Conservation (phyloP, 2,113 vertebrate genomes). For the Tachycineta bicolor region DNA sequence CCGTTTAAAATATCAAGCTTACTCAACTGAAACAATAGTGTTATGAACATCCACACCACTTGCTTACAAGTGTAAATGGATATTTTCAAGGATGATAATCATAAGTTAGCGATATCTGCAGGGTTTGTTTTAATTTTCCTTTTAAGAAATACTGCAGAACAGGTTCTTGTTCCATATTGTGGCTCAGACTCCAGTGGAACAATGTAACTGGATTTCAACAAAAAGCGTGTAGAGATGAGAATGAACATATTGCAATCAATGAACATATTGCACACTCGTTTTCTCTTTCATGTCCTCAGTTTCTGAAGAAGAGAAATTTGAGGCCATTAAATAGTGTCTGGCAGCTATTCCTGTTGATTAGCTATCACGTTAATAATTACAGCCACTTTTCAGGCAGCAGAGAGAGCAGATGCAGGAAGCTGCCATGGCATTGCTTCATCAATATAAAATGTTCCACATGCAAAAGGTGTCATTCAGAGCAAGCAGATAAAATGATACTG, state of each 20-base stretch:
- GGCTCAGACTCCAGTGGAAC: neutral
- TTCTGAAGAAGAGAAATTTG: neutral
- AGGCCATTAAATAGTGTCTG: constrained; percentile 2
- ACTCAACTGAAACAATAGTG: neutral
- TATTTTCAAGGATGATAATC: neutral
- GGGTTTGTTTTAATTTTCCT: neutral
- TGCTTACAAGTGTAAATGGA: neutral
- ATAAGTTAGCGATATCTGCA: neutral
- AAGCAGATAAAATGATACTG: neutral
- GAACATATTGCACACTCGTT: neutral
- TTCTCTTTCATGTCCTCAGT: constrained; percentile 24
- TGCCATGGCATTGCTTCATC: neutral
- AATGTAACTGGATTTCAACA: constrained; percentile 5
- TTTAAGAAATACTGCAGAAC: neutral
- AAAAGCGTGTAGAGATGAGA: neutral
- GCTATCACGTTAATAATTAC: constrained; percentile 12
- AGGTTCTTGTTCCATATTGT: neutral
- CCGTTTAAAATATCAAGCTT: constrained; percentile 56
- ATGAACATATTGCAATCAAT: neutral
- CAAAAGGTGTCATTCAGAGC: neutral
- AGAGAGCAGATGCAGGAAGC: neutral
- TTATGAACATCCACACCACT: neutral
- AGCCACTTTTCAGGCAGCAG: constrained; percentile 31
- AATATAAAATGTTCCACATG: neutral
- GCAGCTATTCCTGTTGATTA: constrained; percentile 32